These are phyloP conservation scores for Copidosoma aretas DNA, from an alignment of 2,888 invertebrate species.

Conservation along the genomic window DNA sequence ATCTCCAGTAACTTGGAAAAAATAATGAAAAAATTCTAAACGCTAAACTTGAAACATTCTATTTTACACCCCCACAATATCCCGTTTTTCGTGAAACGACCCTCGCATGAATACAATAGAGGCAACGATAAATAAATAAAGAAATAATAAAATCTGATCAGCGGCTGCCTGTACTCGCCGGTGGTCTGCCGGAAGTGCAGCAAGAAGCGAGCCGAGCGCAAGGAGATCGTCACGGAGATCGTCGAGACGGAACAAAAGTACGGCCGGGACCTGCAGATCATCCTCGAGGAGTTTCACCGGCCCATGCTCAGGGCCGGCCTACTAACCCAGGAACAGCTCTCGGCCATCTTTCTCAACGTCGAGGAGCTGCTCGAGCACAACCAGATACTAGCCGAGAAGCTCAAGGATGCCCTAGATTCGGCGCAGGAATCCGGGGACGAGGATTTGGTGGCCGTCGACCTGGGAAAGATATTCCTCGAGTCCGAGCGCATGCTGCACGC, in stretches of 20 bases:
- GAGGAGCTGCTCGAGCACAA: constrained; percentile 91
- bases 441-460: constrained; percentile 86
- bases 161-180: constrained; percentile 71
- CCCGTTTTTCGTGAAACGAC: no score
- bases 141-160: no score
- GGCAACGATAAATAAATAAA: no score
- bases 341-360: constrained; percentile 91
- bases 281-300: constrained; percentile 90
- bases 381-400: constrained; percentile 82
- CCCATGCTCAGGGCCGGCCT: constrained; percentile 93
- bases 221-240: constrained; percentile 93
- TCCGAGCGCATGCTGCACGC: constrained; percentile 92
- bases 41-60: no score
- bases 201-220: constrained; percentile 86
- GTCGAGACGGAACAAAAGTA: constrained; percentile 96
- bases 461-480: constrained; percentile 89
- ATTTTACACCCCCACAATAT: no score
- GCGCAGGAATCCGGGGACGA: constrained; percentile 64
- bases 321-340: constrained; percentile 87
- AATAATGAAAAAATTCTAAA: no score
- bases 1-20: no score
- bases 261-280: constrained; percentile 89
- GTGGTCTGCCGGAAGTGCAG: constrained; percentile 87
- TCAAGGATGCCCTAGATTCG: constrained; percentile 81
- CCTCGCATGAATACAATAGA: no score